A percentile compares a stretch with the other conserved stretches of the same genome.
Evolutionary conservation across 2,113 vertebrate species (phyloP).

Genomic region (Tragelaphus imberbis): DNA sequence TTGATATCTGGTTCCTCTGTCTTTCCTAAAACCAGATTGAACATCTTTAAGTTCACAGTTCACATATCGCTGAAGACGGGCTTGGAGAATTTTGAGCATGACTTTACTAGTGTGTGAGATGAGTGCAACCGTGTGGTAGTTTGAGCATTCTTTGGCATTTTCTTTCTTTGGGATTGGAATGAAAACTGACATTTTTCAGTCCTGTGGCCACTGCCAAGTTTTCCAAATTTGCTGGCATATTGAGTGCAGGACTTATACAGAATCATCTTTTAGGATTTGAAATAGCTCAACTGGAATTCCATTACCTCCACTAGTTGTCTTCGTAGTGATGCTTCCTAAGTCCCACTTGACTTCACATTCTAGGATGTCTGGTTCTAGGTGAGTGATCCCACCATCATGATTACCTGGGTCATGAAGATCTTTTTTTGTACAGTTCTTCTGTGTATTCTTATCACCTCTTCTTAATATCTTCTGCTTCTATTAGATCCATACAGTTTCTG

Average conservation of each 20-base stretch:
- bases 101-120: not conserved
- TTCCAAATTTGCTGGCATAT: fast-evolving
- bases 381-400: not conserved
- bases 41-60: not conserved
- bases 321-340: not conserved
- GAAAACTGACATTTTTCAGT: not conserved
- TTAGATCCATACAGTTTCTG: not conserved
- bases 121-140: fast-evolving
- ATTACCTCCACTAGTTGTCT: not conserved
- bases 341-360: not conserved
- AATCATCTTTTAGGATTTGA: not conserved
- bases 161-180: not conserved
- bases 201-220: not conserved
- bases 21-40: not conserved
- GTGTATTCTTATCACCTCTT: not conserved
- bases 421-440: not conserved
- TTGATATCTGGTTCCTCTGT: not conserved
- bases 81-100: not conserved
- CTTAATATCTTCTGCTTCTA: not conserved
- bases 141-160: not conserved
- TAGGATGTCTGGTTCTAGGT: not conserved
- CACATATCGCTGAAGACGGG: not conserved
- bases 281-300: not conserved
- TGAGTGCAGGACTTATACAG: not conserved
- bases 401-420: not conserved